Base-by-base conservation (phyloP, 1,140 invertebrate genomes). In the Euura saliciscinereae region DNA sequence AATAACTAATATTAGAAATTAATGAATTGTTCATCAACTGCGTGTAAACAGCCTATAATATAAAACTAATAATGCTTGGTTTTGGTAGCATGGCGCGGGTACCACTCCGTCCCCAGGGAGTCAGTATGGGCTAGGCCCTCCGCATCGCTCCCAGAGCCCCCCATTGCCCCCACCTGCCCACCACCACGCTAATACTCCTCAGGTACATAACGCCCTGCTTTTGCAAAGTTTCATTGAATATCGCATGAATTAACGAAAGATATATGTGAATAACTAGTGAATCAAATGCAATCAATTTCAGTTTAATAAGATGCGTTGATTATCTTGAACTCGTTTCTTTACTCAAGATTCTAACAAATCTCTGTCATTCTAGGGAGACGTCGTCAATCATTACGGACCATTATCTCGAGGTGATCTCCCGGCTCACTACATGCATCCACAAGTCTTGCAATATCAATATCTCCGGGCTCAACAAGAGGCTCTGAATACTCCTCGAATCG, bases 131-230 rank as follows among this genome's bases (percentile, higher is more conserved):
- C 84, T 87, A 72, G 84, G 84, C 7, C 79, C 84, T 66, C 83
- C 84, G 6, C 87, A 86, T 83, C 82, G 86, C 45, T 83, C 89
- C 71, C 91, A 92, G 88, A 94, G 92, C 86, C 93, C 86, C 76
- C 85, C 85, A 74, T 73, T 86, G 78, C 86, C 93, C 78, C 93
- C 93, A 80, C 93, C 93, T 78, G 94, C 94, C 76, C 93, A 95
- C 86, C 93, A 93, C 89, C 93, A 94, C 85, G 91, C 90, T 87
- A 93, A 93, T 84, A 92, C 92, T 86, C 91, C 92, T 85, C 92
- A 93, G 93, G 93, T 94, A 89, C 77, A 80, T 79, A 80, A 74
- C 73, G 44, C 44, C 43, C 28, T 43, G 68, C 68, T 71, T 66
- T 59, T 59, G 51, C 51, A 59, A 59, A 59, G 13, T 59, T 59